phyloP scores from a whole-genome alignment of 2,888 invertebrate species.

The Trichopoda pennipes region DNA sequence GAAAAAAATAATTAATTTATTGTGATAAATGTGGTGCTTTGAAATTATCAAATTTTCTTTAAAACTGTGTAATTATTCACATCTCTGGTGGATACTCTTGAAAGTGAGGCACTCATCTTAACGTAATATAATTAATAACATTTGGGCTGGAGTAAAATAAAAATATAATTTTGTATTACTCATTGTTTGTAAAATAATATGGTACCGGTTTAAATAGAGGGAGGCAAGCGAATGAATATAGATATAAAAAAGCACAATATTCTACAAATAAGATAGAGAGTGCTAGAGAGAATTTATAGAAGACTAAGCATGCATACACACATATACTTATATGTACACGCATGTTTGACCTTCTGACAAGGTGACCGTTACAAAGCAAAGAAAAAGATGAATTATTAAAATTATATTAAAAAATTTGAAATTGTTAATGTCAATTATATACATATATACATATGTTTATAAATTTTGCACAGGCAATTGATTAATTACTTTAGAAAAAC shows the following conservation, averaged over 20 bases:
- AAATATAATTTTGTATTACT: constrained; percentile 23
- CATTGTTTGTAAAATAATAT: constrained; percentile 4
- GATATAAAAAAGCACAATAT: background rate
- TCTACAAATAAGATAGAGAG: background rate
- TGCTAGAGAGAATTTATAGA: constrained; percentile 25
- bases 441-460: background rate
- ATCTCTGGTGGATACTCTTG: no score
- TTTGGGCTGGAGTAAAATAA: background rate
- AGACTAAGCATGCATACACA: constrained; percentile 21
- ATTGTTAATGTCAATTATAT: background rate
- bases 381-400: constrained; percentile 38
- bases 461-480: no score
- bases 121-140: background rate
- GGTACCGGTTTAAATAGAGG: constrained; percentile 56
- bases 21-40: no score
- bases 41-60: no score
- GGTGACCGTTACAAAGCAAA: constrained; percentile 81
- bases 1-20: no score
- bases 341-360: constrained; percentile 83
- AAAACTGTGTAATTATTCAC: no score
- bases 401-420: background rate
- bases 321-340: constrained; percentile 73
- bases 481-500: no score
- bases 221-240: constrained; percentile 35
- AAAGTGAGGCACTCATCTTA: background rate